Conservation (phyloP, 2,113 vertebrate species). For the Takifugu flavidus region DNA sequence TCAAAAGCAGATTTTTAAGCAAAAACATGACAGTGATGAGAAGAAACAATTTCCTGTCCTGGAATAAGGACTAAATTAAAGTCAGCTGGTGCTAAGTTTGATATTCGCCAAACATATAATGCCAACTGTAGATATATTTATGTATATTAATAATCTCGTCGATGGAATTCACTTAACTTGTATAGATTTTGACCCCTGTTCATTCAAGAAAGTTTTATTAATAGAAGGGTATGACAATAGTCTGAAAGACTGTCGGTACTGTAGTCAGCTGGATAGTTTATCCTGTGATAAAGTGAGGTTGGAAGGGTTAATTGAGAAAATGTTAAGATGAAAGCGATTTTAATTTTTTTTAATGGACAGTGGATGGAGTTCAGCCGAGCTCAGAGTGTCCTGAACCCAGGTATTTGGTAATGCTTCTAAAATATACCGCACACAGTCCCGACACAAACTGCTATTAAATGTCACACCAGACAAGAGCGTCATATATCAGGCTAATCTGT, state of each 20-base stretch:
- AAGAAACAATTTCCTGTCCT: too few relatives aligned
- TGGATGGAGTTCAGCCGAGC: conserved; percentile 1
- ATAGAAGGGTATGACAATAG: background rate
- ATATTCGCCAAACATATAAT: too few relatives aligned
- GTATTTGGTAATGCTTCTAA: background rate
- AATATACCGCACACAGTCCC: conserved; percentile 13
- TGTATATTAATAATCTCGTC: too few relatives aligned
- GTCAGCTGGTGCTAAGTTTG: too few relatives aligned
- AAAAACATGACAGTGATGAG: too few relatives aligned
- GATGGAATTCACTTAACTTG: too few relatives aligned
- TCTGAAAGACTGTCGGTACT: background rate
- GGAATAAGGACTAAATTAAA: too few relatives aligned
- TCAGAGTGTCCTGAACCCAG: background rate
- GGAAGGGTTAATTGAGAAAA: conserved; percentile 11
- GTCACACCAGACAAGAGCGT: conserved; percentile 3
- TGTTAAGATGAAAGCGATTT: conserved; percentile 8
- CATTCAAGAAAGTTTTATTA: too few relatives aligned
- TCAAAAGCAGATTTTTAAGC: too few relatives aligned
- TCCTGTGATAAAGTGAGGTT: background rate
- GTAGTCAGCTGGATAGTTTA: background rate
- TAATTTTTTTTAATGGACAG: conserved; percentile 17
- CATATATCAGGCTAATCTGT: conserved; percentile 22
- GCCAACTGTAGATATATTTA: too few relatives aligned
- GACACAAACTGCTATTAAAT: conserved; percentile 19
- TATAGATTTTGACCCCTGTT: too few relatives aligned